Conservation (phyloP, 2,888 invertebrate genomes). For the Euspilapteryx auroguttella region DNA sequence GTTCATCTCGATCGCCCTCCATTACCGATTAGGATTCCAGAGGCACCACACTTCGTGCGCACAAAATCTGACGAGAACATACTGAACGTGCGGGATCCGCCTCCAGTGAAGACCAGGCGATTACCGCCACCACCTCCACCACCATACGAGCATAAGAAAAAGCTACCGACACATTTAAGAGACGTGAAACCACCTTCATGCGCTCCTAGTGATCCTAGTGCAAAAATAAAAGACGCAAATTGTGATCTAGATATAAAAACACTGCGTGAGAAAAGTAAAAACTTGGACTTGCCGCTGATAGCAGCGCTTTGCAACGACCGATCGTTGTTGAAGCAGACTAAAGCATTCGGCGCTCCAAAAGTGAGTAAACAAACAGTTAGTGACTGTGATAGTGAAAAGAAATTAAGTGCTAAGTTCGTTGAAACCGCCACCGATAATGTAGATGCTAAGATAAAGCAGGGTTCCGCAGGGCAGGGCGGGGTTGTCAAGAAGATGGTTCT, state of each 20-base stretch:
- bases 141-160: slow-evolving; percentile 51
- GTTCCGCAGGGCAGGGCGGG: slow-evolving; percentile 68
- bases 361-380: slow-evolving; percentile 37
- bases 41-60: slow-evolving; percentile 61
- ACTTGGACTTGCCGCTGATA: slow-evolving; percentile 88
- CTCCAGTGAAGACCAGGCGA: slow-evolving; percentile 49
- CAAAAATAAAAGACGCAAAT: slow-evolving; percentile 40
- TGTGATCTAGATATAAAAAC: slow-evolving; percentile 75
- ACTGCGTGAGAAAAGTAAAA: slow-evolving; percentile 84
- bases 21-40: slow-evolving; percentile 58
- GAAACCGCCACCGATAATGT: slow-evolving; percentile 44
- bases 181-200: slow-evolving; percentile 17
- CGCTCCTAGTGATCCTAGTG: slow-evolving; percentile 24
- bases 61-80: slow-evolving; percentile 84
- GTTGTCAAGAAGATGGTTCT: slow-evolving; percentile 38
- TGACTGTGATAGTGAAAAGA: slow-evolving; percentile 43
- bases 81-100: slow-evolving; percentile 60
- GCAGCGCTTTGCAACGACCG: slow-evolving; percentile 93
- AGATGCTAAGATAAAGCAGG: slow-evolving; percentile 45
- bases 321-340: slow-evolving; percentile 85
- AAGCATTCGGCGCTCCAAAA: slow-evolving; percentile 81
- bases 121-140: slow-evolving; percentile 60
- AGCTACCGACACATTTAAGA: slow-evolving; percentile 56
- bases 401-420: slow-evolving; percentile 29
- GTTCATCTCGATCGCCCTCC: slow-evolving; percentile 69